Conservation (phyloP, 2,888 invertebrate species). For the Erebia palarica region DNA sequence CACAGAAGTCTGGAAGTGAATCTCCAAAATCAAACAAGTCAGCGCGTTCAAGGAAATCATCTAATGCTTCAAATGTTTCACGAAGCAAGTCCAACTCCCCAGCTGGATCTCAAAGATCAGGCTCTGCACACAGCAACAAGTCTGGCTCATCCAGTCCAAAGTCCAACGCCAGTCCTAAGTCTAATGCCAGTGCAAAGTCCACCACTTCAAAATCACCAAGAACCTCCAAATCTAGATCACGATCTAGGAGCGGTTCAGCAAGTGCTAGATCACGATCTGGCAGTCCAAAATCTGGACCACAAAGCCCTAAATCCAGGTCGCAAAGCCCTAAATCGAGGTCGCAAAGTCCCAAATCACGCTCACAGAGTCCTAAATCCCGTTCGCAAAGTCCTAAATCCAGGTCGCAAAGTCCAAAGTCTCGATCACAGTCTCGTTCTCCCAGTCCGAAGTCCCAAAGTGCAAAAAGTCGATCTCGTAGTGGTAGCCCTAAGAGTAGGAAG, state of each 20-base stretch:
- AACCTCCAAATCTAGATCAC: constrained; percentile 62
- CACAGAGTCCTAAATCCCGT: constrained; percentile 57
- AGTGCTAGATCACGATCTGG: constrained; percentile 50
- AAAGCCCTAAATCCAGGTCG: constrained; percentile 62
- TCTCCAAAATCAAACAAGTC: constrained; percentile 72
- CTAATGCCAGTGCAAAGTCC: constrained; percentile 71
- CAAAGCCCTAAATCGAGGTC: constrained; percentile 57
- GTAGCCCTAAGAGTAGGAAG: constrained; percentile 66
- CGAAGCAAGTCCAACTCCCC: constrained; percentile 76
- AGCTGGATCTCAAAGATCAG: constrained; percentile 66
- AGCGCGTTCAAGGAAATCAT: constrained; percentile 62
- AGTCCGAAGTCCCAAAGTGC: constrained; percentile 50
- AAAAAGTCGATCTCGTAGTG: constrained; percentile 71
- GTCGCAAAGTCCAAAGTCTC: constrained; percentile 60
- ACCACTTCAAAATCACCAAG: constrained; percentile 69
- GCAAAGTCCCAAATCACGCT: constrained; percentile 58
- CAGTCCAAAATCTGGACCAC: constrained; percentile 62
- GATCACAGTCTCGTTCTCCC: constrained; percentile 55
- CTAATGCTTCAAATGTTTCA: constrained; percentile 64
- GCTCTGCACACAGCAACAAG: constrained; percentile 71
- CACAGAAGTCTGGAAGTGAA: constrained; percentile 69
- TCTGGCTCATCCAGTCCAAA: constrained; percentile 74
- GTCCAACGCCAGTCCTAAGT: constrained; percentile 69
- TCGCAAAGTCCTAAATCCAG: constrained; percentile 53
- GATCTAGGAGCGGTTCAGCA: constrained; percentile 61